Evolutionary conservation across 2,113 vertebrate species (phyloP).

Genomic region (Rhipidura dahli): DNA sequence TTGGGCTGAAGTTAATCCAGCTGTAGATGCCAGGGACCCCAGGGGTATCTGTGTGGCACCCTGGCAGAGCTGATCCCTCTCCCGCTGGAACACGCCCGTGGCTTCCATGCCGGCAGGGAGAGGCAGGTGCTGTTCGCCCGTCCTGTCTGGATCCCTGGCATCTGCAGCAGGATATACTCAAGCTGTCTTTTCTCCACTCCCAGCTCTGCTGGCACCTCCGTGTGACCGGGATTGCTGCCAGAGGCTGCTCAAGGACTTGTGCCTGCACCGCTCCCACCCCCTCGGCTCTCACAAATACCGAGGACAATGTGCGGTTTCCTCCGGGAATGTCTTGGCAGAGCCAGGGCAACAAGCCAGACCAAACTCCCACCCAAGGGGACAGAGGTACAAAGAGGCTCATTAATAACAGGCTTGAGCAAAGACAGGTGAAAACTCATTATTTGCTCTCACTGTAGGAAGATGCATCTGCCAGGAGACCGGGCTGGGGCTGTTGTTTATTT

Average conservation of each 20-base stretch:
- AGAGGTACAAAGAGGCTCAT: background rate
- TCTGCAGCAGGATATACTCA: background rate
- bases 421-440: background rate
- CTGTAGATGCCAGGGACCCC: background rate
- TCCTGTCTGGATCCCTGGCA: constrained; percentile 34
- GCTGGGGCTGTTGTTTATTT: background rate
- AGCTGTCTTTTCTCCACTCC: background rate
- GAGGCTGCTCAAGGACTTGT: background rate
- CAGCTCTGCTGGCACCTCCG: background rate
- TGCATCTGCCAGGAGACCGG: accelerated
- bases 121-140: background rate
- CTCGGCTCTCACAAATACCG: background rate
- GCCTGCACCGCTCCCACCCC: background rate
- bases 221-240: background rate
- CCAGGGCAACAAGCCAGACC: background rate
- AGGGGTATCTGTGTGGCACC: background rate
- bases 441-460: background rate
- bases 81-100: accelerated
- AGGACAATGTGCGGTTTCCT: accelerated
- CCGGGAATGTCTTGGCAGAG: background rate
- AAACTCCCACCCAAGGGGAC: background rate
- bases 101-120: background rate
- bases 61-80: background rate
- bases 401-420: background rate
- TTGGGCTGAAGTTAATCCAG: background rate